phyloP scores from a whole-genome alignment of 2,888 invertebrate genomes.

The Chouioia cunea region DNA sequence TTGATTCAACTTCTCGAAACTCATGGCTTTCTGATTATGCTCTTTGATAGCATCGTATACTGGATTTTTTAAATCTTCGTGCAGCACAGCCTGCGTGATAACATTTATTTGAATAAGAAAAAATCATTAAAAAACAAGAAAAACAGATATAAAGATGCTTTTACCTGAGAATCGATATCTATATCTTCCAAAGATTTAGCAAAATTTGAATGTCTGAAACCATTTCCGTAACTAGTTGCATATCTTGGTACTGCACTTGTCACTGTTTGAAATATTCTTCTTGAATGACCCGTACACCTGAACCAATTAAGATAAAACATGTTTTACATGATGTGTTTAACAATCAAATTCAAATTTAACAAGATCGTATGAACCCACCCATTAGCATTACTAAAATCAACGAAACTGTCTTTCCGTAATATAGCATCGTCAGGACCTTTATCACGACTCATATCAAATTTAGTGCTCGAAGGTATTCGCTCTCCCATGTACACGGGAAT shows the following conservation, averaged over 20 bases:
- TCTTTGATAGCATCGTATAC: constrained; percentile 19
- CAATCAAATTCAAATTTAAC: neutral
- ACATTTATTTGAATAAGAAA: neutral
- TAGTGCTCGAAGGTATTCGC: neutral
- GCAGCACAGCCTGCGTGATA: constrained; percentile 15
- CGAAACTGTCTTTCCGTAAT: neutral
- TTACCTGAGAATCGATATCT: constrained; percentile 23
- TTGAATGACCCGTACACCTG: constrained; percentile 17
- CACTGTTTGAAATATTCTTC: neutral
- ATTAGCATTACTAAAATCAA: constrained; percentile 7
- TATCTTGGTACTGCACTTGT: constrained; percentile 26
- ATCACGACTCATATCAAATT: constrained; percentile 22
- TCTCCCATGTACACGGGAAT: constrained; percentile 43
- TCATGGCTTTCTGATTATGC: constrained; percentile 21
- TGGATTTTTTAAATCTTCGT: constrained; percentile 5
- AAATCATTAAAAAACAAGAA: neutral
- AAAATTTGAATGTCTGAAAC: constrained; percentile 1
- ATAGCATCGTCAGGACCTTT: neutral
- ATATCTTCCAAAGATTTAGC: constrained; percentile 14
- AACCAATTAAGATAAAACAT: too few relatives aligned
- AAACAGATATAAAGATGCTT: neutral
- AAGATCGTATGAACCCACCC: constrained; percentile 4
- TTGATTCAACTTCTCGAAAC: constrained; percentile 43
- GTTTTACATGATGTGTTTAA: too few relatives aligned
- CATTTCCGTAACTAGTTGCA: neutral